Evolutionary conservation across 2,888 invertebrate species (phyloP).

Genomic region (Hetaerina titia): DNA sequence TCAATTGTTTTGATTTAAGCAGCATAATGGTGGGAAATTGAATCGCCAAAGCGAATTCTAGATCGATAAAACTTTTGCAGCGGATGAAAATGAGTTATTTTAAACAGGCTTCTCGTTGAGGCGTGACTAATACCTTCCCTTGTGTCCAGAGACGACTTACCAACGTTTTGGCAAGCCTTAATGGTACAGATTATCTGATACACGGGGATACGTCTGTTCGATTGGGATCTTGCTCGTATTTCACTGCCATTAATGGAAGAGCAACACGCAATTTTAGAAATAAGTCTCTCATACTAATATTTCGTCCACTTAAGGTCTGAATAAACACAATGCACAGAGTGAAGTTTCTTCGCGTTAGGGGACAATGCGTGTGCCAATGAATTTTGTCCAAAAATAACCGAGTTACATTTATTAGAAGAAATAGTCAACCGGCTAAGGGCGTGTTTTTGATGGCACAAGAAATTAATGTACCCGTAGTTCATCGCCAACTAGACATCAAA

Average conservation of each 20-base stretch:
- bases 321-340: background rate
- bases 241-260: constrained; percentile 3
- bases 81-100: background rate
- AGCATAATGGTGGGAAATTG: background rate
- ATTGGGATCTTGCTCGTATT: constrained; percentile 5
- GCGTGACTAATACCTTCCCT: constrained; percentile 40
- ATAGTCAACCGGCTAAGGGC: too few species aligned
- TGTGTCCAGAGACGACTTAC: background rate
- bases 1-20: background rate
- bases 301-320: constrained; percentile 11
- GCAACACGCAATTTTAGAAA: background rate
- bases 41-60: background rate
- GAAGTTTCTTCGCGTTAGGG: background rate
- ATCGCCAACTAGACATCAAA: too few species aligned
- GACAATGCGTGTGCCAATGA: background rate
- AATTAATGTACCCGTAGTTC: too few species aligned
- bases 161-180: background rate
- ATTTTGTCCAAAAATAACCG: too few species aligned
- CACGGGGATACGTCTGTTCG: background rate
- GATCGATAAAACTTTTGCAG: background rate
- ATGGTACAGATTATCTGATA: constrained; percentile 12
- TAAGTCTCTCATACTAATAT: background rate
- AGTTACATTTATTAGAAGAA: too few species aligned
- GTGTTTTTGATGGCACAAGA: too few species aligned
- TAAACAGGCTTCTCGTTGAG: background rate